Evolutionary conservation across 2,888 invertebrate genomes (phyloP).

Genomic region (Thereva nobilitata): DNA sequence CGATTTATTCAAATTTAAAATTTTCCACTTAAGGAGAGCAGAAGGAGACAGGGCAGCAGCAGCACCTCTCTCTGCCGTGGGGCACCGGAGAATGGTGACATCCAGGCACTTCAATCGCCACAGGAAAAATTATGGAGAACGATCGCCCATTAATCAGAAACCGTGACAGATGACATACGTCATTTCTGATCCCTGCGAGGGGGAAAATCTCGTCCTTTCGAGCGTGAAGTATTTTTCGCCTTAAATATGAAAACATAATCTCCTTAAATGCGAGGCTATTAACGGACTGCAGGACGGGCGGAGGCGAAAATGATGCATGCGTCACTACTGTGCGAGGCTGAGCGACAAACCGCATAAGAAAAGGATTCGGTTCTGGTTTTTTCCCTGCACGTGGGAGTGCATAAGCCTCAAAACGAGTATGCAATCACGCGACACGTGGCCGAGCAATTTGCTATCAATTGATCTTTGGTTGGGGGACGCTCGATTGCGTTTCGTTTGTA

Average conservation of each 20-base stretch:
- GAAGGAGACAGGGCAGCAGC: background rate
- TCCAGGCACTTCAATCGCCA: conserved; percentile 26
- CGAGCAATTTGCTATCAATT: conserved; percentile 34
- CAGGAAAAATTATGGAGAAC: conserved; percentile 24
- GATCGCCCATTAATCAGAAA: conserved; percentile 36
- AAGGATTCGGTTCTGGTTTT: conserved; percentile 8
- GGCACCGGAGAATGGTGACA: conserved; percentile 34
- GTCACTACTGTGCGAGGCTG: background rate
- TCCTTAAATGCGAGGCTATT: conserved; percentile 33
- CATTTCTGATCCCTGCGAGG: conserved; percentile 1
- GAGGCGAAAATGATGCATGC: conserved; percentile 13
- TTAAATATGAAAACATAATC: conserved; percentile 34
- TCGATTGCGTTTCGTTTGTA: no score
- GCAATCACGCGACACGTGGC: conserved; percentile 39
- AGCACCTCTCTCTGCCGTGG: conserved; percentile 20
- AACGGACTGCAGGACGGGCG: conserved; percentile 16
- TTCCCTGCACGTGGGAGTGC: conserved; percentile 15
- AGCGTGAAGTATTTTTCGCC: conserved; percentile 31
- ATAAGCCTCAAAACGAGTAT: conserved; percentile 30
- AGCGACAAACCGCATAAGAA: conserved; percentile 18
- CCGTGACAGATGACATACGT: conserved; percentile 39
- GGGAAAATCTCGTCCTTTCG: background rate
- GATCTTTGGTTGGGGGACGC: conserved; percentile 5
- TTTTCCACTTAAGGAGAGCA: conserved; percentile 19
- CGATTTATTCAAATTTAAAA: conserved; percentile 36